A percentile compares a stretch with the other conserved stretches of the same genome.
These are phyloP conservation scores for Coturnix japonica DNA, from an alignment of 2,113 vertebrate species.

Conservation along the genomic window DNA sequence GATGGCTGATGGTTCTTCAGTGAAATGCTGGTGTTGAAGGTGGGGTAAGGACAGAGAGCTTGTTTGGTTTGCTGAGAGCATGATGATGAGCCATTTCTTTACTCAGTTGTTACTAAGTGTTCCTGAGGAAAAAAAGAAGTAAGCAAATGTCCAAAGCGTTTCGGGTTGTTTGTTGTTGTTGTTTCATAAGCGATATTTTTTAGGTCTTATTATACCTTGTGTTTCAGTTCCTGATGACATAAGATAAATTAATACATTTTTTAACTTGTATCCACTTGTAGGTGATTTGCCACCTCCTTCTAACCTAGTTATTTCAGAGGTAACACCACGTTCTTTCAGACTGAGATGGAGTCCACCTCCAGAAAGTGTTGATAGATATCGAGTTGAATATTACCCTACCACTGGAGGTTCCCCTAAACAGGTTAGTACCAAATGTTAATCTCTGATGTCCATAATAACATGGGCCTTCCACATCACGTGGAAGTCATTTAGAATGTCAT, in stretches of 20 bases:
- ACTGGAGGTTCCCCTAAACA: slow-evolving; percentile 84
- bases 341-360: slow-evolving; percentile 88
- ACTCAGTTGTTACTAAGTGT: not conserved
- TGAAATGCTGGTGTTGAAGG: not conserved
- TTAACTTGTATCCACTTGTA: slow-evolving; percentile 37
- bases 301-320: slow-evolving; percentile 89
- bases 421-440: slow-evolving; percentile 75
- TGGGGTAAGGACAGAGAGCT: not conserved
- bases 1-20: not conserved
- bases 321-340: slow-evolving; percentile 89
- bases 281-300: slow-evolving; percentile 83
- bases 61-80: not conserved
- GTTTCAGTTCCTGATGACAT: not conserved
- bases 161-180: not conserved
- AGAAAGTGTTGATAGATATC: slow-evolving; percentile 87
- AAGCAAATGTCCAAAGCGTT: not conserved
- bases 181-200: no score
- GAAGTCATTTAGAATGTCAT: not conserved
- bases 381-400: slow-evolving; percentile 83
- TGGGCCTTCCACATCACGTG: not conserved
- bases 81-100: not conserved
- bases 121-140: not conserved
- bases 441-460: not conserved
- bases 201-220: not conserved
- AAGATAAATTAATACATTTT: not conserved